These are phyloP conservation scores for Amazona finschi DNA, from an alignment of 2,797 vertebrate species.

Conservation along the genomic window DNA sequence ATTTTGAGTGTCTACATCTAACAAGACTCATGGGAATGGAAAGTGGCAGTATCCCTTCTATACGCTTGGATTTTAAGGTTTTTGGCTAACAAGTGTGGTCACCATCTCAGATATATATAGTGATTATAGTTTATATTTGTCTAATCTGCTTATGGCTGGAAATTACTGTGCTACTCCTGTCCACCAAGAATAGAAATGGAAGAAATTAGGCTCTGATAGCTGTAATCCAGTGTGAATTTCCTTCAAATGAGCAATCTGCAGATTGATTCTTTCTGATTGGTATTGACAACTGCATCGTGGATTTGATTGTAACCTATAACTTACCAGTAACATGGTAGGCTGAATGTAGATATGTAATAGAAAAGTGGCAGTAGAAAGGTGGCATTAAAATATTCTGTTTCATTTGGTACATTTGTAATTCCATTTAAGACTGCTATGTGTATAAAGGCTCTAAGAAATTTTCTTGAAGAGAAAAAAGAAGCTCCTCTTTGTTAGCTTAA, in stretches of 20 bases:
- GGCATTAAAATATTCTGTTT: neutral
- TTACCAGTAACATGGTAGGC: neutral
- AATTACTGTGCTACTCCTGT: neutral
- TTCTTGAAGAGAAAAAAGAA: neutral
- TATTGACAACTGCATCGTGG: neutral
- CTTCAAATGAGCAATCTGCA: neutral
- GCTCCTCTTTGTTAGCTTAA: neutral
- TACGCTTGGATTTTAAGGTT: neutral
- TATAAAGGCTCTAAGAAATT: neutral
- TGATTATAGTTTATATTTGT: neutral
- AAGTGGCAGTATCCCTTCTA: neutral
- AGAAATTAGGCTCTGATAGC: neutral
- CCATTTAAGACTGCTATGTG: neutral
- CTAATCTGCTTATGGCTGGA: neutral
- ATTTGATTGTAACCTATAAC: neutral
- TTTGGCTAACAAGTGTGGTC: neutral
- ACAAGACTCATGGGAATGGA: neutral
- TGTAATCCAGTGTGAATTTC: neutral
- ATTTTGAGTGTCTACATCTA: conserved; percentile 65
- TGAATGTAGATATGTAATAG: neutral
- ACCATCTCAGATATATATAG: neutral
- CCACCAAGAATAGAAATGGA: neutral
- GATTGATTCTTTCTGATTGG: neutral
- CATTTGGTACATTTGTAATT: neutral
- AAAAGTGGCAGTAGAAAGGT: neutral